These are phyloP conservation scores for Oscheius sp. DNA, from an alignment of 2,888 invertebrate species.

Conservation along the genomic window DNA sequence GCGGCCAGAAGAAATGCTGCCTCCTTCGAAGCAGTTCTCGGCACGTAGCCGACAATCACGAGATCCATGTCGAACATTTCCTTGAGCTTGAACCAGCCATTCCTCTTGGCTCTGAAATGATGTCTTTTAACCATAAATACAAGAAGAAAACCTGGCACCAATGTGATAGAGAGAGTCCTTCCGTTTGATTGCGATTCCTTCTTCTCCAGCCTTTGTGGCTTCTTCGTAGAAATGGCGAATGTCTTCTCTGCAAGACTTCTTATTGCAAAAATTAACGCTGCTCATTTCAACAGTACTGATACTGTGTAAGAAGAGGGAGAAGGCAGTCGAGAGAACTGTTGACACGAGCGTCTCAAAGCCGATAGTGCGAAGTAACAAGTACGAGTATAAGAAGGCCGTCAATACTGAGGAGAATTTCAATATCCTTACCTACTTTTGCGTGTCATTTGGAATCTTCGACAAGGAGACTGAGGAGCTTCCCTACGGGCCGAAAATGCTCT, in stretches of 20 bases:
- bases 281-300: too few relatives aligned
- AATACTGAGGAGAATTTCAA: too few relatives aligned
- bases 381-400: too few relatives aligned
- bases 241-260: slow-evolving; percentile 54
- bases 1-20: slow-evolving; percentile 58
- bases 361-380: too few relatives aligned
- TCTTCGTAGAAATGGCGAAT: slow-evolving; percentile 62
- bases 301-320: too few relatives aligned
- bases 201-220: slow-evolving; percentile 66
- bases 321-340: too few relatives aligned
- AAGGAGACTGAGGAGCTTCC: too few relatives aligned
- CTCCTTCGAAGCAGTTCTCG: not conserved
- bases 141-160: slow-evolving; percentile 45
- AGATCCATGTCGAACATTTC: slow-evolving; percentile 70
- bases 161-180: slow-evolving; percentile 51
- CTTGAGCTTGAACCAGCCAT: slow-evolving; percentile 70
- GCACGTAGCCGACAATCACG: slow-evolving; percentile 62
- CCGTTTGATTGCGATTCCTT: slow-evolving; percentile 70
- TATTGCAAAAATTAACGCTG: too few relatives aligned
- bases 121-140: not conserved
- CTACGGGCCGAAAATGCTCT: too few relatives aligned
- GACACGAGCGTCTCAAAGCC: too few relatives aligned
- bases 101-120: slow-evolving; percentile 42
- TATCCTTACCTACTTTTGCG: too few relatives aligned
- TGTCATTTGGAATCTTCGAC: too few relatives aligned